Evolutionary conservation across 2,113 vertebrate genomes (phyloP).

Genomic region (Vicugna pacos): DNA sequence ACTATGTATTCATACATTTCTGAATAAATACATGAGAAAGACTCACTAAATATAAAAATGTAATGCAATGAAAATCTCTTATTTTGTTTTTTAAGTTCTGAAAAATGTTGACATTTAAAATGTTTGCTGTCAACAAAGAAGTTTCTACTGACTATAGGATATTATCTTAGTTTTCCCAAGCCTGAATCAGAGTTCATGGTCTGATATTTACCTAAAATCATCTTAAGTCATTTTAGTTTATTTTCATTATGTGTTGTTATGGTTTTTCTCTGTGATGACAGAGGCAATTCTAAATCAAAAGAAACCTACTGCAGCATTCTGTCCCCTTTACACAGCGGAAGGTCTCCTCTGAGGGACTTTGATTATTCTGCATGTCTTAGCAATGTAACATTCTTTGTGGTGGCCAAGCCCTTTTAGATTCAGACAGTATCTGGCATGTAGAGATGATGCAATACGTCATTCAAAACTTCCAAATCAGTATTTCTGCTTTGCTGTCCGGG

Average conservation of each 20-base stretch:
- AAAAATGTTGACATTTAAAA: constrained; percentile 45
- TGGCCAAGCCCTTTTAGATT: constrained; percentile 59
- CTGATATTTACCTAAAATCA: constrained; percentile 72
- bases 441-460: constrained; percentile 14
- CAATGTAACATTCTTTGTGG: constrained; percentile 28
- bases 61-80: background rate
- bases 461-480: constrained; percentile 49
- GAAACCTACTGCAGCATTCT: background rate
- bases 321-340: constrained; percentile 11
- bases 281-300: constrained; percentile 55
- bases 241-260: constrained; percentile 56
- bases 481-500: background rate
- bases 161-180: background rate
- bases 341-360: constrained; percentile 56
- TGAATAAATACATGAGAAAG: background rate
- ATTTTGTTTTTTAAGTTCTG: background rate
- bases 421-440: constrained; percentile 52
- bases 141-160: background rate
- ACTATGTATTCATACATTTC: background rate
- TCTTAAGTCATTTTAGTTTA: constrained; percentile 13
- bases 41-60: background rate
- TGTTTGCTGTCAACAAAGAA: background rate
- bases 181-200: background rate
- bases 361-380: constrained; percentile 53
- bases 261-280: background rate